Percentiles rank a stretch among this genome's conserved stretches.
These are phyloP conservation scores for Blera fallax DNA, from an alignment of 2,888 invertebrate genomes.

Conservation along the genomic window DNA sequence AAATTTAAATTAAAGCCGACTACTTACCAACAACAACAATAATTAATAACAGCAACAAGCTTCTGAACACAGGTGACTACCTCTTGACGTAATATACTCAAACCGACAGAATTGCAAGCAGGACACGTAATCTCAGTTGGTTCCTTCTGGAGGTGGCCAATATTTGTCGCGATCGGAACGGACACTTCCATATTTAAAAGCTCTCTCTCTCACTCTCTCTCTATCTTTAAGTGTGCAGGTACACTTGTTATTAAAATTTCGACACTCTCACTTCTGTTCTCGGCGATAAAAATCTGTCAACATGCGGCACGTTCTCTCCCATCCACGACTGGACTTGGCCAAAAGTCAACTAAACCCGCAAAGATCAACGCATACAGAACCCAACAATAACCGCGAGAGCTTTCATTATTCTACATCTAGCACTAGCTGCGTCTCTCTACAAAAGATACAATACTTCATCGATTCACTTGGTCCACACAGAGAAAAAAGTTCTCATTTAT, in stretches of 20 bases:
- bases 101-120: constrained; percentile 76
- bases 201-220: no score
- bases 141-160: constrained; percentile 76
- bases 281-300: background rate
- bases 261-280: constrained; percentile 7
- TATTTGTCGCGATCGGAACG: constrained; percentile 66
- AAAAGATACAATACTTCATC: no score
- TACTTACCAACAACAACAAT: constrained; percentile 77
- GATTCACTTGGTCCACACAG: background rate
- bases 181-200: constrained; percentile 27
- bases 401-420: constrained; percentile 2
- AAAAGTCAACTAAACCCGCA: constrained; percentile 30
- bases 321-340: constrained; percentile 53
- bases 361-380: background rate
- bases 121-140: constrained; percentile 78
- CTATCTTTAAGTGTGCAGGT: no score
- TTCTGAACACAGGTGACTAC: constrained; percentile 77
- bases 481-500: background rate
- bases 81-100: constrained; percentile 77
- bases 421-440: background rate
- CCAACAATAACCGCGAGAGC: constrained; percentile 10
- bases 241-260: background rate
- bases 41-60: constrained; percentile 75
- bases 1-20: no score
- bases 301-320: constrained; percentile 3